Evolutionary conservation across 2,888 invertebrate genomes (phyloP), one percentile per base, ranked within the genome.

Genomic region (Trichopoda pennipes): DNA sequence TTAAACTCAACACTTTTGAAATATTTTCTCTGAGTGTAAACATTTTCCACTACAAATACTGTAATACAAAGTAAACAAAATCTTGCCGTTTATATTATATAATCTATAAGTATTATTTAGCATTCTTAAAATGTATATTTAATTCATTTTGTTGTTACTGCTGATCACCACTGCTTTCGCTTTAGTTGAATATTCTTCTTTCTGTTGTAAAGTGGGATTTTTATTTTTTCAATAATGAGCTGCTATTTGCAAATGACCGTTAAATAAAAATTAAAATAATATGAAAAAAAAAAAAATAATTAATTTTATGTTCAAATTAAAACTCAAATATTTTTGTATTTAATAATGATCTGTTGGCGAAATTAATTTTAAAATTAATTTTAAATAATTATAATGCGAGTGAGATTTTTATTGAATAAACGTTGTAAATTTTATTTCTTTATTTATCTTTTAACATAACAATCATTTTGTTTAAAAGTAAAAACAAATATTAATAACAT

Each of bases 241-340:
- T 69, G 44, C 35, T 55, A 68, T 51, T 69, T 68, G 35, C 21
- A 47, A 69, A 55, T 76, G 53, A 21, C 68, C 42, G 32, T 76
- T 60, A 68, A 68, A 76, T 76, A 76, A 68, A n/a, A 76, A 38
- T 68, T 60, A 44, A 76, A 60, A 53, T 68, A 68, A 76, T 55
- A 76, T 38, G 12, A 69, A 56, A 60, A 44, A 3, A n/a, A 60
- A 76, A 75, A 60, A 60, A 44, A 53, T 61, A 69, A 53, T 38
- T 38, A 12, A 12, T 12, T 38, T 7, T 12, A 55, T 69, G 68
- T 47, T 76, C 53, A 68, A 76, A 68, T 69, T 44, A 61, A 76
- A 76, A 61, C 32, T 35, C 12, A 60, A 61, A 53, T 35, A 32
- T 53, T 16, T 76, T 60, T 60, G 14, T 42, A 35, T 55, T 76